Evolutionary conservation across 2,113 vertebrate genomes (phyloP), one percentile per base, ranked within the genome.

Genomic region (Polypterus senegalus): DNA sequence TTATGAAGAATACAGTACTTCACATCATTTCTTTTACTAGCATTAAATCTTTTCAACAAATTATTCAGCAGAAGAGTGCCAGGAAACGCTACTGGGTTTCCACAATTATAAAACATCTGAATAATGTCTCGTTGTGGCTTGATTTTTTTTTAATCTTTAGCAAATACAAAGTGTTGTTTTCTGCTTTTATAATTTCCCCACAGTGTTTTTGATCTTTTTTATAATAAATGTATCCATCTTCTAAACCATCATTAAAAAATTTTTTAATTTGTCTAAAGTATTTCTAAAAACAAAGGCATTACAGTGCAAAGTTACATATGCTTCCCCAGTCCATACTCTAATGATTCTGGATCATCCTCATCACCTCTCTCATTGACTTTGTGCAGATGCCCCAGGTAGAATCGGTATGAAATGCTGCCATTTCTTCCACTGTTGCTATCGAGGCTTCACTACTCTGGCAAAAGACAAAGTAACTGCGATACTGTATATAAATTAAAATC

Each of bases 311-410:
- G 72, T 27, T 27, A 27, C 27, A 27, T 27, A 27, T 27, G 60
- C 83, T 89, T 80, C 98, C 96, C 96, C 60, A 99, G 81, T 54
- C 96, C 96, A 47, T 89, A 99, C 70, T 97, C 94, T 51, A 60
- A 68, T 0, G 94, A 97, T 72, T 97, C 93, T 0, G 96, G 96
- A 67, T 99, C 90, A 55, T 99, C 94, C 6, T 98, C 92, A 61
- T 99, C 93, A 7, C 96, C 96, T 3, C 97, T 92, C 75, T 93
- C 85, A 64, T 94, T 97, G 80, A 99, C 91, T 64, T 92, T 93
- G 70, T 91, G 90, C 48, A 99, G 90, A 73, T 99, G 94, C 66
- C 98, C 91, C 73, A 99, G 79, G 80, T 98, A 99, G 89, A 89
- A 7, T 97, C 93, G 0, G 94, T 96, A 71, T 99, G 94, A 73